phyloP scores from a whole-genome alignment of 2,888 invertebrate genomes.

The Drosophila helvetica region DNA sequence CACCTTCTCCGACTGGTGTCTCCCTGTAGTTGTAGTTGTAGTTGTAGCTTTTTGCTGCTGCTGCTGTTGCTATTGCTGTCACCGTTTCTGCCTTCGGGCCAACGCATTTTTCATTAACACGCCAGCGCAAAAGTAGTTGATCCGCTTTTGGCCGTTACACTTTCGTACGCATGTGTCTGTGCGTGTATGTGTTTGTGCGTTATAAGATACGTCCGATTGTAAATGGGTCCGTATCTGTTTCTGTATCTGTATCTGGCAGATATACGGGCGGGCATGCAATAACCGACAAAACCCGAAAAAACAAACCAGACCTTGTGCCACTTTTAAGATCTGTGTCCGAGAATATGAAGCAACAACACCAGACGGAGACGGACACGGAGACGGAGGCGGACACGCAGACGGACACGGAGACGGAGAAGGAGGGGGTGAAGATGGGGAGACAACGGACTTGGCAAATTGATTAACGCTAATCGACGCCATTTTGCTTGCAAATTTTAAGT shows the following conservation, averaged over 20 bases:
- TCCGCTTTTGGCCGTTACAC: constrained; percentile 71
- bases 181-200: constrained; percentile 1
- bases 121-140: constrained; percentile 59
- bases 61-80: background rate
- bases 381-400: background rate
- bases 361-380: constrained; percentile 1
- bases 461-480: constrained; percentile 76
- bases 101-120: constrained; percentile 72
- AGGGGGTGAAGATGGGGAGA: constrained; percentile 1
- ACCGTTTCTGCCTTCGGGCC: constrained; percentile 40
- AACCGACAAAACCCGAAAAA: constrained; percentile 49
- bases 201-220: constrained; percentile 53
- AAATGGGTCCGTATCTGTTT: constrained; percentile 42
- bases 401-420: background rate
- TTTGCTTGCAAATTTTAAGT: constrained; percentile 60
- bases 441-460: constrained; percentile 64
- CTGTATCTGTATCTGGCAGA: constrained; percentile 51
- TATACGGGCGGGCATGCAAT: constrained; percentile 49
- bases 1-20: background rate
- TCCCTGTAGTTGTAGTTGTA: background rate
- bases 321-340: constrained; percentile 62
- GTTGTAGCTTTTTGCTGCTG: background rate
- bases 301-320: constrained; percentile 78
- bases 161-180: constrained; percentile 27
- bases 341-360: constrained; percentile 52